Percentiles rank a stretch among this genome's conserved stretches.
These are phyloP conservation scores for Smittia aterrima DNA, from an alignment of 2,888 invertebrate species.

Conservation along the genomic window DNA sequence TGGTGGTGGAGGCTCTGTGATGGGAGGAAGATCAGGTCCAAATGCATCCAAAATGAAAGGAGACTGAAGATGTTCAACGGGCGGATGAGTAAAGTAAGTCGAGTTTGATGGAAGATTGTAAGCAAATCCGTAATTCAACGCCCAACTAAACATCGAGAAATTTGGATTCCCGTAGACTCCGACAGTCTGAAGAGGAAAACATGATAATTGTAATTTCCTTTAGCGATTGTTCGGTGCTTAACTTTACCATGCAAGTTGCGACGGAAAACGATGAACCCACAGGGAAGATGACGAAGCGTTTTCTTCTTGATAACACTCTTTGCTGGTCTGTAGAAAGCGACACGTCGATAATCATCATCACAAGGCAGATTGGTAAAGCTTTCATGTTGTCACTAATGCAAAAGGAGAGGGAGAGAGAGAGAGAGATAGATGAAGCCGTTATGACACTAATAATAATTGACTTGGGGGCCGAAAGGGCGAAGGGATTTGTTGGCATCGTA, in stretches of 20 bases:
- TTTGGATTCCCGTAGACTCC: constrained; percentile 50
- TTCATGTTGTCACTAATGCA: background rate
- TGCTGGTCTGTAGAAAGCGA: background rate
- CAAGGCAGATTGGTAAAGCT: background rate
- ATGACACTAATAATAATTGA: background rate
- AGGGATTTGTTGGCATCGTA: no score
- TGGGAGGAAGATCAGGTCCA: background rate
- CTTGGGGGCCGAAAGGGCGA: background rate
- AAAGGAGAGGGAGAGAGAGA: background rate
- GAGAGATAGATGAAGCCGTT: background rate
- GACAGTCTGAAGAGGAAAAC: background rate
- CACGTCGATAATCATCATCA: background rate
- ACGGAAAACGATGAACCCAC: constrained; percentile 49
- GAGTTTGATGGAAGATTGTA: constrained; percentile 57
- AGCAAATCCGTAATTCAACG: constrained; percentile 69
- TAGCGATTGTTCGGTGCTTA: no score
- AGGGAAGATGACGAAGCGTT: constrained; percentile 36
- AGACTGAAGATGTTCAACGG: background rate
- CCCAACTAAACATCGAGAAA: constrained; percentile 59
- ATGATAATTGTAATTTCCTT: no score
- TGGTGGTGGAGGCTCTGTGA: background rate
- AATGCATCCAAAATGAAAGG: constrained; percentile 13
- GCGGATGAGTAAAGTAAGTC: constrained; percentile 47
- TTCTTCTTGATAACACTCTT: constrained; percentile 33
- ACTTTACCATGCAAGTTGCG: constrained; percentile 58